A percentile compares a stretch with the other conserved stretches of the same genome.
Evolutionary conservation across 2,113 vertebrate species (phyloP).

Genomic region (Myodes glareolus): DNA sequence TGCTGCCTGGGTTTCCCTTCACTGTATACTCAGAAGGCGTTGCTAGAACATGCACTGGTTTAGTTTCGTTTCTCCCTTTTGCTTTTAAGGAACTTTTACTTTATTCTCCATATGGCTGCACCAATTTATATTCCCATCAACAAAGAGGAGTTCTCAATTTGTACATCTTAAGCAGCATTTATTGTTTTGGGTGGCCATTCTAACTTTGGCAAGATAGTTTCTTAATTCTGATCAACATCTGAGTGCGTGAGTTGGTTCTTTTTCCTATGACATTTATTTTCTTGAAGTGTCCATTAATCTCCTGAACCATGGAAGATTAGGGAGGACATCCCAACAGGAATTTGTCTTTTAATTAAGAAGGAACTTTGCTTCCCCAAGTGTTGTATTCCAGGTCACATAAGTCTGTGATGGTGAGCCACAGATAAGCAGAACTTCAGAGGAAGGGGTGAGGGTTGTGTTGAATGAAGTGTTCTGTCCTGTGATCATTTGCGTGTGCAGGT

Average conservation of each 20-base stretch:
- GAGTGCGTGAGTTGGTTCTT: not conserved
- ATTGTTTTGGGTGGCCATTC: not conserved
- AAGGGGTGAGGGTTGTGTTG: not conserved
- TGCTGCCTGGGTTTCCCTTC: not conserved
- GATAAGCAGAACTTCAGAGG: not conserved
- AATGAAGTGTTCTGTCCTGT: not conserved
- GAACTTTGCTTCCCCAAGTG: not conserved
- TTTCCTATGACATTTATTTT: not conserved
- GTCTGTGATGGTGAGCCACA: not conserved
- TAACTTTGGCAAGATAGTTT: not conserved
- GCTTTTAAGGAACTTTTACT: not conserved
- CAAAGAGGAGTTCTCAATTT: not conserved
- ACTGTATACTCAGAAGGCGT: not conserved
- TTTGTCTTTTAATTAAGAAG: not conserved
- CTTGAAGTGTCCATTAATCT: not conserved
- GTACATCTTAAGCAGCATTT: not conserved
- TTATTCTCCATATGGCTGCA: not conserved
- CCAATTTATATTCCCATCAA: not conserved
- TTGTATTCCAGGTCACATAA: not conserved
- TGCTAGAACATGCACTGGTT: not conserved
- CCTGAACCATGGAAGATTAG: not conserved
- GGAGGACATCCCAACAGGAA: not conserved
- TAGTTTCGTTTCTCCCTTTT: not conserved
- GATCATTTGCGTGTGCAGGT: not conserved
- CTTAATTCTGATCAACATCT: not conserved